phyloP scores from a whole-genome alignment of 2,113 vertebrate species.

The Caretta caretta region DNA sequence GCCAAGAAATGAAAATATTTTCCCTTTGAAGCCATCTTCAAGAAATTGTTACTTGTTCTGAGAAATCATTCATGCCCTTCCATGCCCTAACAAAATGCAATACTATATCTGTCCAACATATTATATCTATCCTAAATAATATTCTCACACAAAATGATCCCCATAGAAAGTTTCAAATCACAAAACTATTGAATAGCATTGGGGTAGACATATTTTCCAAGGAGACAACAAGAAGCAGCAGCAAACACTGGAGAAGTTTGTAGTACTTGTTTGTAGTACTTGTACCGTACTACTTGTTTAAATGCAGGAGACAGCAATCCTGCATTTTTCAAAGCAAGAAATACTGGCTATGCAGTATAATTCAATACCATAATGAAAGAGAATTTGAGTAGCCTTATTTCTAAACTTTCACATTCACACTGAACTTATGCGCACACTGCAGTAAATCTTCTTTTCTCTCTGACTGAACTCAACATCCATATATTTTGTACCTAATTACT shows the following conservation, averaged over 20 bases:
- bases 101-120: background rate
- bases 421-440: background rate
- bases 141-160: background rate
- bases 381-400: background rate
- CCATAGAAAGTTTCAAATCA: background rate
- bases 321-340: background rate
- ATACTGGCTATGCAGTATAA: rapidly evolving
- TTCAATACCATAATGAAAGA: background rate
- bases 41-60: background rate
- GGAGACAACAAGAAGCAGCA: background rate
- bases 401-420: background rate
- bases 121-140: background rate
- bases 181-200: background rate
- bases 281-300: background rate
- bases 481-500: background rate
- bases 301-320: background rate
- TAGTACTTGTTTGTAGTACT: background rate
- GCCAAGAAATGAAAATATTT: background rate
- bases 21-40: background rate
- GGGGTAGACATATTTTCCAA: background rate
- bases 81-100: background rate
- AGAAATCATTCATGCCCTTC: background rate
- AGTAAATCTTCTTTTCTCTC: background rate
- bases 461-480: background rate
- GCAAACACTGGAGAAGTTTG: background rate